Evolutionary conservation across 92 coral and sea anemone species (phyloP), one percentile per base, ranked within the genome.

Genomic region (Porites lobata): DNA sequence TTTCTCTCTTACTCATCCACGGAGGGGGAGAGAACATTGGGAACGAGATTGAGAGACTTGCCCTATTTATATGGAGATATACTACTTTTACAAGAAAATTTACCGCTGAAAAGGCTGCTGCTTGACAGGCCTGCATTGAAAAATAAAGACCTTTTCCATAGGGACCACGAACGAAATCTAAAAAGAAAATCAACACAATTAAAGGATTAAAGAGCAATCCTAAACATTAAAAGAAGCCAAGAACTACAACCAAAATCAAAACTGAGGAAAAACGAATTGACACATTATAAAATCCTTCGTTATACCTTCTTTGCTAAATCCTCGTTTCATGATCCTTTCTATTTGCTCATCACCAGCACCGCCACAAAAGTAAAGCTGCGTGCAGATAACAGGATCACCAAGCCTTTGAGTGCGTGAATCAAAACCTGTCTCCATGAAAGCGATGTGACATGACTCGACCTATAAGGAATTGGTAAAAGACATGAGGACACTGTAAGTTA

Each of bases 71-170:
- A 38, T 38, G 6, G 47, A 38, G 47, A 38, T 38, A 4, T 38
- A 38, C 47, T 11, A 74, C 14, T 63, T n/a, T 32, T 19, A 1
- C 77, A 4, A 17, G 7, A 50, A 50, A 47, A 56, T 2, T 90
- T 78, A 95, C 98, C 67, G 91, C 87, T 24, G 94, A 79, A 75
- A 92, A 95, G 15, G 87, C 86, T 0, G 94, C 89, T 6, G 98
- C 98, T 22, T 93, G 98, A 22, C 94, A 87, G 11, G 98, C 94
- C 47, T 90, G 98, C 57, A 82, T 82, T 10, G 98, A 90, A 74
- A 95, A 95, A 81, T 95, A 93, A 17, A 95, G 88, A 72, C 98
- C 98, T 79, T 81, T 95, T 4, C 98, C 98, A 58, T 95, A 95
- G 0, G 87, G 78, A 9, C 98, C 96, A n/a, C 88, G 81, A 29